Conservation (phyloP, 2,888 invertebrate genomes). For the Acronicta aceris region DNA sequence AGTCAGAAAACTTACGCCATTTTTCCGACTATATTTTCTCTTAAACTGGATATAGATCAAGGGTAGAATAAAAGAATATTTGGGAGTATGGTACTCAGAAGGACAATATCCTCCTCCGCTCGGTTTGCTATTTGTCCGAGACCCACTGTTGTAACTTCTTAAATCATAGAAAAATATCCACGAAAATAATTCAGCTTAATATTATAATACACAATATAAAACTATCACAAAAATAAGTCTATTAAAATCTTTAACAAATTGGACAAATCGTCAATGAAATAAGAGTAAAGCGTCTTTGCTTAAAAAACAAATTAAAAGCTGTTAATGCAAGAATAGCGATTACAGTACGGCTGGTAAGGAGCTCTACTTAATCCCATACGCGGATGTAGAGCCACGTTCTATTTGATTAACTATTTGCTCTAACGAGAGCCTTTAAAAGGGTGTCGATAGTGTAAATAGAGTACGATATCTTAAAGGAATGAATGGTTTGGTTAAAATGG, state of each 20-base stretch:
- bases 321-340: constrained; percentile 58
- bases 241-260: constrained; percentile 14
- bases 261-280: constrained; percentile 10
- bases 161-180: too few relatives aligned
- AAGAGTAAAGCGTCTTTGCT: constrained; percentile 12
- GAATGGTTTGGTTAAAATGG: constrained; percentile 8
- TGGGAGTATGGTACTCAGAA: too few relatives aligned
- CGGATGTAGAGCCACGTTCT: constrained; percentile 64
- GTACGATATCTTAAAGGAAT: constrained; percentile 19
- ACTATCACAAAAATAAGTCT: constrained; percentile 2
- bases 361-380: constrained; percentile 60
- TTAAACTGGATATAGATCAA: too few relatives aligned
- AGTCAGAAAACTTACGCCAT: too few relatives aligned
- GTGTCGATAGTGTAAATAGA: constrained; percentile 45
- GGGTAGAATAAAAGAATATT: too few relatives aligned
- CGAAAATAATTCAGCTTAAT: too few relatives aligned
- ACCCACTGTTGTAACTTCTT: too few relatives aligned
- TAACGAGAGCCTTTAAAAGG: constrained; percentile 59
- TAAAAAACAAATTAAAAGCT: constrained; percentile 57
- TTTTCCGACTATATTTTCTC: too few relatives aligned
- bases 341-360: constrained; percentile 40
- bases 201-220: background rate
- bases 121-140: too few relatives aligned
- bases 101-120: too few relatives aligned
- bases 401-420: constrained; percentile 69